Evolutionary conservation across 2,888 invertebrate species (phyloP).

Genomic region (Pristionchus japonicus): DNA sequence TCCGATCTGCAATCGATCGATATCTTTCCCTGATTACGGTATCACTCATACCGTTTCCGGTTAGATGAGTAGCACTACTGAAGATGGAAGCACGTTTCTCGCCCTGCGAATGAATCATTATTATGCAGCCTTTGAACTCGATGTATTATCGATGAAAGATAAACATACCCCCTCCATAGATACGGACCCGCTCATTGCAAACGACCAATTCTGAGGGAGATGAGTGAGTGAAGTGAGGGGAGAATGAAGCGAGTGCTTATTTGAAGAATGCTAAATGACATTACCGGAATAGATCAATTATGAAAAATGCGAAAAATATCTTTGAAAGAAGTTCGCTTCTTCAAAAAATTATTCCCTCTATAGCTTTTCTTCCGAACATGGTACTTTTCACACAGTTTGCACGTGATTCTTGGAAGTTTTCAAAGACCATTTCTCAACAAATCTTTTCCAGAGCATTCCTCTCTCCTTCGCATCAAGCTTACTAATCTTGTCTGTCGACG

Average conservation of each 20-base stretch:
- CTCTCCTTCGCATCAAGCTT: background rate
- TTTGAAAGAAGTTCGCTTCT: background rate
- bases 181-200: conserved; percentile 6
- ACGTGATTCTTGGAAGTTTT: background rate
- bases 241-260: background rate
- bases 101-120: background rate
- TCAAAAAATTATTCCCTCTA: background rate
- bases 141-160: background rate
- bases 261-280: background rate
- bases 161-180: conserved; percentile 3
- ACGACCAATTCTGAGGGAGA: background rate
- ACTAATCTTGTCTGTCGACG: conserved; percentile 27
- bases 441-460: background rate
- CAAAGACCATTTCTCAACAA: background rate
- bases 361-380: background rate
- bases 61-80: conserved; percentile 17
- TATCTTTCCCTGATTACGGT: background rate
- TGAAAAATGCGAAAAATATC: background rate
- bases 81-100: conserved; percentile 20
- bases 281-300: background rate
- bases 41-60: conserved; percentile 1
- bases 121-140: background rate
- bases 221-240: background rate
- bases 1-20: background rate
- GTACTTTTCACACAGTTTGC: background rate